Evolutionary conservation across 2,797 vertebrate genomes (phyloP).

Genomic region (Neosalanx taihuensis): DNA sequence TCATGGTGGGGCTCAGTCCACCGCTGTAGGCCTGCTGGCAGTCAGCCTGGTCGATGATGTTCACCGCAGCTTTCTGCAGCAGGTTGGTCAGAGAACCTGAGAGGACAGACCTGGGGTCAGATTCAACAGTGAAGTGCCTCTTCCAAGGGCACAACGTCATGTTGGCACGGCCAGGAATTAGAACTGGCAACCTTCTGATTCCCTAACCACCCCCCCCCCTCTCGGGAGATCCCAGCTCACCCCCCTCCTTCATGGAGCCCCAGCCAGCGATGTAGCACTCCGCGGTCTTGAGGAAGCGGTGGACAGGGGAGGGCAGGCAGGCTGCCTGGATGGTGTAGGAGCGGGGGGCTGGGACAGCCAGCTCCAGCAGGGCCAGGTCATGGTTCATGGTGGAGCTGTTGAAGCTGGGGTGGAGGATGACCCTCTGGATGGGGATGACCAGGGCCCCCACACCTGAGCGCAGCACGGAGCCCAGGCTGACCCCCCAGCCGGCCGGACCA

Average conservation of each 20-base stretch:
- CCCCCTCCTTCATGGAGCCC: conserved; percentile 91
- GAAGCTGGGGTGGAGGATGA: conserved; percentile 85
- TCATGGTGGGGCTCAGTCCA: conserved; percentile 83
- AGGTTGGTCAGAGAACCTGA: conserved; percentile 74
- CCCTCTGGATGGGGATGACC: conserved; percentile 82
- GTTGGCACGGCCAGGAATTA: too few relatives aligned
- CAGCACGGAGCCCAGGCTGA: conserved; percentile 86
- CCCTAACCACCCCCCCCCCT: too few relatives aligned
- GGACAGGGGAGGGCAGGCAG: conserved; percentile 83
- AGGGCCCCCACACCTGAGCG: conserved; percentile 78
- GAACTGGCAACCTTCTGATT: too few relatives aligned
- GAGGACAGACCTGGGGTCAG: neutral
- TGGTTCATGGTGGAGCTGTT: conserved; percentile 88
- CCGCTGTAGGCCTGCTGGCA: conserved; percentile 85
- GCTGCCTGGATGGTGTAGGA: conserved; percentile 82
- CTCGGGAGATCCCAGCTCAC: conserved; percentile 60
- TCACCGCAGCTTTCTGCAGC: conserved; percentile 88
- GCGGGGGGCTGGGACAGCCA: conserved; percentile 70
- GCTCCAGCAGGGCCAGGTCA: conserved; percentile 87
- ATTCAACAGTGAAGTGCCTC: too few relatives aligned
- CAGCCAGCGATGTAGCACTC: conserved; percentile 92
- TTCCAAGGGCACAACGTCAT: too few relatives aligned
- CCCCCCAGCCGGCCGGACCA: conserved; percentile 82
- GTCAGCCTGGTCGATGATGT: conserved; percentile 78
- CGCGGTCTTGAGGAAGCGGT: conserved; percentile 72